Evolutionary conservation across 2,888 invertebrate genomes (phyloP).

Genomic region (Lasiommata megera): DNA sequence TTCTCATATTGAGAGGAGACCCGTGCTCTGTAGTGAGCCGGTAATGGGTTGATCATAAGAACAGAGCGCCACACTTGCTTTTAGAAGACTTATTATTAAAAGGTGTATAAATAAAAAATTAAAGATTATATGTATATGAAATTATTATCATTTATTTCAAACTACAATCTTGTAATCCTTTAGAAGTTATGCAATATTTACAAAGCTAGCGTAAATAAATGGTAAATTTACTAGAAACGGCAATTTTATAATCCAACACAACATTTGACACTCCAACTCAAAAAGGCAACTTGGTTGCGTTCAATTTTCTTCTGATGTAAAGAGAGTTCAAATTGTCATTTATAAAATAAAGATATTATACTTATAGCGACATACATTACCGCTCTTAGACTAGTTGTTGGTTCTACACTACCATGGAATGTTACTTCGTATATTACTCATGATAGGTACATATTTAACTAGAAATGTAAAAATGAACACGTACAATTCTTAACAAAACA

Average conservation of each 20-base stretch:
- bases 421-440: constrained; percentile 51
- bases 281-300: constrained; percentile 63
- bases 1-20: too few relatives aligned
- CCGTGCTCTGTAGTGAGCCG: too few relatives aligned
- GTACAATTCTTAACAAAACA: constrained; percentile 51
- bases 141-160: constrained; percentile 48
- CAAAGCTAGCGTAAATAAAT: constrained; percentile 55
- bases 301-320: constrained; percentile 46
- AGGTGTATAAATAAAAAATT: neutral
- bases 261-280: constrained; percentile 43
- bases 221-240: constrained; percentile 48
- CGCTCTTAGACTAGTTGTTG: constrained; percentile 73
- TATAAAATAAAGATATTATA: constrained; percentile 43
- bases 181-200: constrained; percentile 54
- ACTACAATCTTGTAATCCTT: constrained; percentile 41
- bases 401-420: constrained; percentile 68
- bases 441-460: constrained; percentile 55
- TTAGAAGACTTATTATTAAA: too few relatives aligned
- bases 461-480: constrained; percentile 61
- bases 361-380: constrained; percentile 49
- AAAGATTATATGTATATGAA: constrained; percentile 11
- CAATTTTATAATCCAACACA: constrained; percentile 33
- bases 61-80: too few relatives aligned
- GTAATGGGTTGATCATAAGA: too few relatives aligned
- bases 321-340: constrained; percentile 28